Evolutionary conservation across 92 coral and sea anemone genomes (phyloP).

Genomic region (Pocillopora meandrina): DNA sequence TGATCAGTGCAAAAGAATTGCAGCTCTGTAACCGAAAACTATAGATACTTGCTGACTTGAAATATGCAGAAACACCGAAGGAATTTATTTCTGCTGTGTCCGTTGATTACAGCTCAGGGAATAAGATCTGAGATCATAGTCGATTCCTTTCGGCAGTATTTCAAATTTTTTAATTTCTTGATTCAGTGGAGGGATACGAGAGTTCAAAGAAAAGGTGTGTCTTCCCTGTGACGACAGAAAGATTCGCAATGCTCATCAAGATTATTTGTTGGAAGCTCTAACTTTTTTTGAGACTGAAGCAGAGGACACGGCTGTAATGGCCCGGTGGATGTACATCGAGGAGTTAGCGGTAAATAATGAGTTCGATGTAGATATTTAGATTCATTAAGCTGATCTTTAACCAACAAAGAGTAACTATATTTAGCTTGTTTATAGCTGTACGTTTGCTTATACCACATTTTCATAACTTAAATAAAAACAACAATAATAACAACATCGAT

Average conservation of each 20-base stretch:
- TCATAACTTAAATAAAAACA: no score
- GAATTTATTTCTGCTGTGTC: no score
- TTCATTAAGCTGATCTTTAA: not conserved
- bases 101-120: not conserved
- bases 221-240: slow-evolving; percentile 57
- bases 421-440: no score
- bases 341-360: slow-evolving; percentile 43
- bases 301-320: slow-evolving; percentile 30
- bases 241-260: slow-evolving; percentile 32
- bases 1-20: no score
- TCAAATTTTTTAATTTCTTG: not conserved
- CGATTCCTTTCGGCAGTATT: not conserved
- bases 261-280: slow-evolving; percentile 26
- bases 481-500: no score
- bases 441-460: no score
- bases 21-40: no score
- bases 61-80: no score
- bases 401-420: not conserved
- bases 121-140: no score
- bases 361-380: not conserved
- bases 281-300: slow-evolving; percentile 47
- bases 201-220: not conserved
- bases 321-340: slow-evolving; percentile 32
- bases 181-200: slow-evolving; percentile 47
- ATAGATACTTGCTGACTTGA: no score